Conservation (phyloP, 2,797 vertebrate species). For the Coluber constrictor region DNA sequence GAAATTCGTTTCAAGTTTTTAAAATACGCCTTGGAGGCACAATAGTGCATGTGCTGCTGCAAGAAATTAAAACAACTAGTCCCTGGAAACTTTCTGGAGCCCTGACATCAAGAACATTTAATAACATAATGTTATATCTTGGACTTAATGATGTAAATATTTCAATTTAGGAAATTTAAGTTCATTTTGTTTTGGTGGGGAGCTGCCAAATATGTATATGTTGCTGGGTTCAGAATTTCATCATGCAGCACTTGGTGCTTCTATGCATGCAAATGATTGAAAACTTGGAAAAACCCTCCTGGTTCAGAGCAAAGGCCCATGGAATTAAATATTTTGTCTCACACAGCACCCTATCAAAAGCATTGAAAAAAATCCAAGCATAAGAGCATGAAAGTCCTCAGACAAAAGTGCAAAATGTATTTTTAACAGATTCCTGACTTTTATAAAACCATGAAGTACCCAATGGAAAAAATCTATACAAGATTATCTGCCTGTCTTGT, state of each 20-base stretch:
- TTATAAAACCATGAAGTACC: neutral
- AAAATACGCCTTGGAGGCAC: neutral
- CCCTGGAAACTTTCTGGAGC: neutral
- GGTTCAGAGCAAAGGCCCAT: neutral
- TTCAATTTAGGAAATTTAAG: neutral
- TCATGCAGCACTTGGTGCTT: neutral
- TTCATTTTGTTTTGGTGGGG: neutral
- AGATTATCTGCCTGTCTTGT: neutral
- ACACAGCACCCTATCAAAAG: neutral
- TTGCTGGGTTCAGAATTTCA: neutral
- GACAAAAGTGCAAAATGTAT: neutral
- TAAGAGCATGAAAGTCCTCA: neutral
- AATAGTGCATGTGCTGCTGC: neutral
- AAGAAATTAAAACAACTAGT: neutral
- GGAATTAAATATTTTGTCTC: neutral
- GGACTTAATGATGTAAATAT: neutral
- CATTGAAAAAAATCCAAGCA: neutral
- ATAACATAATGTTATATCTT: neutral
- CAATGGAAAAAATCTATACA: neutral
- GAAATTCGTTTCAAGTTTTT: neutral
- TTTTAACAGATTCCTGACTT: neutral
- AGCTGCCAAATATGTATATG: neutral
- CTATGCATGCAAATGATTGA: neutral
- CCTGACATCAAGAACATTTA: neutral
- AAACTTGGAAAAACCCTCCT: neutral